A percentile compares a stretch with the other conserved stretches of the same genome.
Conservation (phyloP, 2,113 vertebrate genomes). For the Nyctereutes procyonoides region DNA sequence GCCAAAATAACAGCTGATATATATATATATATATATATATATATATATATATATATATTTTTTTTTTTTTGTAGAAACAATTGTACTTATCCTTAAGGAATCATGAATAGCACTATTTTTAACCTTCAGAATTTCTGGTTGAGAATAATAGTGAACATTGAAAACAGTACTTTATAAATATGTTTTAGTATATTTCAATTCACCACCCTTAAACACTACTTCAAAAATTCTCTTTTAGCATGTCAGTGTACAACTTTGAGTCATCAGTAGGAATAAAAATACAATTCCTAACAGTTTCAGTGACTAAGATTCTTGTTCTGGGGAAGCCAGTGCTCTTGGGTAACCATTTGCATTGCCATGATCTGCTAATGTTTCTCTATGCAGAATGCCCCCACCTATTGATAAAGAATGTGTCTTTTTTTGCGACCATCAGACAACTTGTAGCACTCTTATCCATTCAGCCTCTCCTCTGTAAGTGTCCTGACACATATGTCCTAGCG, state of each 20-base stretch:
- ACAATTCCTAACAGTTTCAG: neutral
- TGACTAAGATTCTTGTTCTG: neutral
- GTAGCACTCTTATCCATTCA: neutral
- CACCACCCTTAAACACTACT: neutral
- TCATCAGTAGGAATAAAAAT: neutral
- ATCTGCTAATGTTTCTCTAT: neutral
- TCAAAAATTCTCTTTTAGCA: neutral
- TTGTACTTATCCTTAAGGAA: neutral
- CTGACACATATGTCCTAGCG: neutral
- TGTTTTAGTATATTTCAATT: neutral
- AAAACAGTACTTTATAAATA: neutral
- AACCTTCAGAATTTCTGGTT: neutral
- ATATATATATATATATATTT: neutral
- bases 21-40: too few species aligned
- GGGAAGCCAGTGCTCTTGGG: neutral
- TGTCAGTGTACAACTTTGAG: neutral
- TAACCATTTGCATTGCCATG: neutral
- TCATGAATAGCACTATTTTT: neutral
- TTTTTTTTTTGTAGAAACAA: slow-evolving; percentile 2
- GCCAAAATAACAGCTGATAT: neutral
- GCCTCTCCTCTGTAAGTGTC: neutral
- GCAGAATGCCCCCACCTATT: neutral
- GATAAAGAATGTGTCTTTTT: neutral
- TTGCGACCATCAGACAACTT: neutral
- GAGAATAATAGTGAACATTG: neutral